These are phyloP conservation scores for Zaprionus africanus DNA, from an alignment of 1,140 invertebrate genomes.

Conservation along the genomic window DNA sequence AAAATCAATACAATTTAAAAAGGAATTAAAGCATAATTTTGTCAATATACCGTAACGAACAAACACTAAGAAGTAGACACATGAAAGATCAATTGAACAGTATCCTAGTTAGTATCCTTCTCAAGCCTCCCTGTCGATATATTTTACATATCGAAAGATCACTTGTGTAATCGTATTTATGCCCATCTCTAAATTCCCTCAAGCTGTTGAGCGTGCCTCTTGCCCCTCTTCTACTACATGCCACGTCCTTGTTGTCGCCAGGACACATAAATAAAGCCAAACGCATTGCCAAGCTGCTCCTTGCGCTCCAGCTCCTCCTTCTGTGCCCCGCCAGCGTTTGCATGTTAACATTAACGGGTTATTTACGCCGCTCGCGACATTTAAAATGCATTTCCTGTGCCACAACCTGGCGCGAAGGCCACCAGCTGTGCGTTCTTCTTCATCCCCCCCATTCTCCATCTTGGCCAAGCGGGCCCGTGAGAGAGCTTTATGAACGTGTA, in stretches of 20 bases:
- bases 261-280: slow-evolving; percentile 74
- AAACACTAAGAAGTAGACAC: too few species aligned
- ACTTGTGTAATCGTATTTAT: too few species aligned
- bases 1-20: too few species aligned
- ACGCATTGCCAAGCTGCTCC: slow-evolving; percentile 49
- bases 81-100: too few species aligned
- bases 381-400: slow-evolving; percentile 75
- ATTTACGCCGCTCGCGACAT: slow-evolving; percentile 74
- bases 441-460: neutral
- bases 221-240: neutral
- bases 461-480: slow-evolving; percentile 32
- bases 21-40: too few species aligned
- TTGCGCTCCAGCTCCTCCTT: too few species aligned
- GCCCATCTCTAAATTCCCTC: neutral
- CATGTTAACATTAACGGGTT: slow-evolving; percentile 77
- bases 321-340: slow-evolving; percentile 23
- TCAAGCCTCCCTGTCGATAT: too few species aligned
- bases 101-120: too few species aligned
- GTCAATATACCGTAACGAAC: too few species aligned
- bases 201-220: neutral
- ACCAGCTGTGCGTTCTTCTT: neutral
- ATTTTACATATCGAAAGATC: too few species aligned
- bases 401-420: slow-evolving; percentile 15
- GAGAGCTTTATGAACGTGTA: slow-evolving; percentile 59
- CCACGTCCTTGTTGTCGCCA: slow-evolving; percentile 35